Percentiles rank a stretch among this genome's conserved stretches.
Evolutionary conservation across 2,888 invertebrate species (phyloP).

Genomic region (Caenorhabditis becei): DNA sequence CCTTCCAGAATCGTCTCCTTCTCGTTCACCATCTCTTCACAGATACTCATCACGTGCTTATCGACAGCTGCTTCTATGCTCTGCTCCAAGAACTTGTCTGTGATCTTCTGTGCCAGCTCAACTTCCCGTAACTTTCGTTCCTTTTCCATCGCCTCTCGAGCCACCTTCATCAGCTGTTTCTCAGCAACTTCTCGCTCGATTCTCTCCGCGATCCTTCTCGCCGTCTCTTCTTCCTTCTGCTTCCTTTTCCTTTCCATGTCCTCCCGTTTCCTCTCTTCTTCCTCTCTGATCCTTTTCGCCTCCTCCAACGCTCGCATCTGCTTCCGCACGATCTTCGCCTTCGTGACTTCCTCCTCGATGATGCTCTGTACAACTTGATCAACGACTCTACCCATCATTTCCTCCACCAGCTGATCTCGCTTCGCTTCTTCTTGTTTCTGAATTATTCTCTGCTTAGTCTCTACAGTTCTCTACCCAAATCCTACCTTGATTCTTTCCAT

Average conservation of each 20-base stretch:
- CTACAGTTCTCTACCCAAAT: not conserved
- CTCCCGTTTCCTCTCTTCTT: constrained; percentile 15
- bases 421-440: constrained; percentile 29
- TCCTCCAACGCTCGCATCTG: constrained; percentile 36
- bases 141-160: constrained; percentile 10
- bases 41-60: constrained; percentile 19
- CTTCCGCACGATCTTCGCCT: constrained; percentile 27
- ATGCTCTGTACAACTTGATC: constrained; percentile 34
- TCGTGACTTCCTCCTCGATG: constrained; percentile 31
- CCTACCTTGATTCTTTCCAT: constrained; percentile 25
- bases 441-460: not conserved
- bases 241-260: constrained; percentile 19
- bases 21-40: constrained; percentile 40
- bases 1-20: constrained; percentile 24
- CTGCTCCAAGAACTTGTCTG: constrained; percentile 33
- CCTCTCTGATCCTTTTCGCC: constrained; percentile 26
- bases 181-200: constrained; percentile 32
- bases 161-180: constrained; percentile 17
- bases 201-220: constrained; percentile 31
- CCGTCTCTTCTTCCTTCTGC: constrained; percentile 14
- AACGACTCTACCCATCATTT: constrained; percentile 21
- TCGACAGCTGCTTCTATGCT: constrained; percentile 23
- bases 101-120: constrained; percentile 16
- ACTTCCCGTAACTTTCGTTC: constrained; percentile 32
- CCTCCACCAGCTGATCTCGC: constrained; percentile 12